Base-by-base conservation (phyloP, 2,888 invertebrate species). In the Ectemnius continuus region DNA sequence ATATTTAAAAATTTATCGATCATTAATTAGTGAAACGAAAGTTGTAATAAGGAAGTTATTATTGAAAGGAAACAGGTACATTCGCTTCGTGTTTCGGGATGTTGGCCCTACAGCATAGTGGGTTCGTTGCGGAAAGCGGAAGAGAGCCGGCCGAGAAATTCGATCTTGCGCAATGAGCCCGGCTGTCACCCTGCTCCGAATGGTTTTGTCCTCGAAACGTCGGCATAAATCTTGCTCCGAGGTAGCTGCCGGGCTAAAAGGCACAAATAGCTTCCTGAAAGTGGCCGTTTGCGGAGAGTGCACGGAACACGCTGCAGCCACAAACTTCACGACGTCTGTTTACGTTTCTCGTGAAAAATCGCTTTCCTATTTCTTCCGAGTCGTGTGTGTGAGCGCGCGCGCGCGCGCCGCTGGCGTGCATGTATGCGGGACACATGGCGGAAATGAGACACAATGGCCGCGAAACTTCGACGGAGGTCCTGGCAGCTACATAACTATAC, bases 261-360 rank as follows among this genome's bases (percentile, higher is more conserved):
- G 58, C 20, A 11, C 62, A n/a, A 68, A 66, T 66, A 69, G 63
- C 28, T 63, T 71, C 71, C 57, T 18, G 58, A 77, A 59, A 76
- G 64, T 69, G 61, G 52, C 52, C 60, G 57, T 67, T 75, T 70
- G 75, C 78, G 65, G 66, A 70, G 73, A 70, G n/a, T 52, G 16
- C 11, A 14, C 48, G 60, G 64, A 11, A 52, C 52, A 16, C 52
- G n/a, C n/a, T 52, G 61, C 67, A 23, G 67, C 46, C 64, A 48
- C 45, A n/a, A 52, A 71, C 66, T 72, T 64, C 76, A 78, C 68
- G 67, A 61, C 66, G 59, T 70, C 69, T 78, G 75, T 75, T 82
- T 76, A 78, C 70, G 67, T 62, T 60, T 60, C 61, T 66, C 64
- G 70, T 76, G 82, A 78, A 79, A 82, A 82, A 82, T 82, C 62